Base-by-base conservation (phyloP, 2,888 invertebrate genomes). In the Aspidapion aeneum region DNA sequence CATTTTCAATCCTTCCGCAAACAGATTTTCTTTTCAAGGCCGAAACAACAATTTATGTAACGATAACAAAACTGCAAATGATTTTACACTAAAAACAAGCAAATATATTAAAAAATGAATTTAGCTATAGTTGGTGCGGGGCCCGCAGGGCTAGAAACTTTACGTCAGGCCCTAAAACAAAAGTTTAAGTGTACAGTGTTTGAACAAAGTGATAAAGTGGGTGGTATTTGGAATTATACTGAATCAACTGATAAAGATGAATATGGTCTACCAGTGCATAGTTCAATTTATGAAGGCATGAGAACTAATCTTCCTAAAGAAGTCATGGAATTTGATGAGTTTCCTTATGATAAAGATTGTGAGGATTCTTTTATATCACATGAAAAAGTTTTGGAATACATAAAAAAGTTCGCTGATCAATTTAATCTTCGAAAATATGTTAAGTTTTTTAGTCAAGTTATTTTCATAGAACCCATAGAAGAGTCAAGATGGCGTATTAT, bases 141-240 rank as follows among this genome's bases (percentile, higher is more conserved):
- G 57, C 72, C 65, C 5, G 74, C 73, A 2, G 75, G 75, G 18
- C 58, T 75, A 21, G 69, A 68, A 20, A 70, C 75, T 21, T 63
- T 70, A 19, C 66, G 69, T 48, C 70, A 72, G 62, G 66, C 69
- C 16, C 22, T 72, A 21, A 80, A 83, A 68, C 80, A 83, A 72
- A 72, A 75, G 3, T 79, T 82, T 63, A 82, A 85, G 66, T 83
- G 84, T 73, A 82, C 82, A 0, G 86, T 89, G 5, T 93, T 87
- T 72, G 94, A 94, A 73, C 88, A 90, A 68, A 83, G 86, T 0
- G 80, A 81, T 16, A 74, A 82, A 59, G 76, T 92, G n/a, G 94
- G 93, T 3, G 94, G 94, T 1, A 91, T 90, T 0, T 94, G 94
- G 94, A 73, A 73, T 60, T 93, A 90, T 74, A 87, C 85, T 5